A percentile compares a stretch with the other conserved stretches of the same genome.
Evolutionary conservation across 2,888 invertebrate species (phyloP).

Genomic region (Pachymerium ferrugineum): DNA sequence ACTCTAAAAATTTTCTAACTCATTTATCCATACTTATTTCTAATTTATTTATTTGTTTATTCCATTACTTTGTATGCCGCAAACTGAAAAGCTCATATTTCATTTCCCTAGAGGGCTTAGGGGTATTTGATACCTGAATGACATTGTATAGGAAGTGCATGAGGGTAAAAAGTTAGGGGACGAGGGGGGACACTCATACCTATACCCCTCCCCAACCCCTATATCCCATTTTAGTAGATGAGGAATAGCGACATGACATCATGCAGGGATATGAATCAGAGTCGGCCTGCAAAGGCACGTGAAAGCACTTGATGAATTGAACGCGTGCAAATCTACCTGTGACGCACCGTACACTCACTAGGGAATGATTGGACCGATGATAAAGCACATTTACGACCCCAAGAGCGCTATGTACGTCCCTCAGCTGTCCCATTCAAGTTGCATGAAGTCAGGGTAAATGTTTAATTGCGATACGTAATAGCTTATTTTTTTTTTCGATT

Average conservation of each 20-base stretch:
- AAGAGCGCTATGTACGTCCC: too few relatives aligned
- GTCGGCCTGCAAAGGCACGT: not conserved
- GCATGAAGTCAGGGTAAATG: too few relatives aligned
- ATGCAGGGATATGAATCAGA: not conserved
- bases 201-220: not conserved
- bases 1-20: too few relatives aligned
- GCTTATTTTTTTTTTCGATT: too few relatives aligned
- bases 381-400: not conserved
- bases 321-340: not conserved
- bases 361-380: not conserved
- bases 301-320: conserved; percentile 2
- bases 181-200: not conserved
- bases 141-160: not conserved
- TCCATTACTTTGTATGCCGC: too few relatives aligned
- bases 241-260: not conserved
- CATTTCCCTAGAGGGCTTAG: not conserved
- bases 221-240: not conserved
- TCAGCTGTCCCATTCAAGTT: too few relatives aligned
- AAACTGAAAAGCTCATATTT: too few relatives aligned
- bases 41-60: too few relatives aligned
- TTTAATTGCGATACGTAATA: not conserved
- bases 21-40: too few relatives aligned
- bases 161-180: not conserved
- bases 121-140: not conserved
- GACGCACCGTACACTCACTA: not conserved